Evolutionary conservation across 2,113 vertebrate species (phyloP), one percentile per base, ranked within the genome.

Genomic region (Etheostoma cragini): DNA sequence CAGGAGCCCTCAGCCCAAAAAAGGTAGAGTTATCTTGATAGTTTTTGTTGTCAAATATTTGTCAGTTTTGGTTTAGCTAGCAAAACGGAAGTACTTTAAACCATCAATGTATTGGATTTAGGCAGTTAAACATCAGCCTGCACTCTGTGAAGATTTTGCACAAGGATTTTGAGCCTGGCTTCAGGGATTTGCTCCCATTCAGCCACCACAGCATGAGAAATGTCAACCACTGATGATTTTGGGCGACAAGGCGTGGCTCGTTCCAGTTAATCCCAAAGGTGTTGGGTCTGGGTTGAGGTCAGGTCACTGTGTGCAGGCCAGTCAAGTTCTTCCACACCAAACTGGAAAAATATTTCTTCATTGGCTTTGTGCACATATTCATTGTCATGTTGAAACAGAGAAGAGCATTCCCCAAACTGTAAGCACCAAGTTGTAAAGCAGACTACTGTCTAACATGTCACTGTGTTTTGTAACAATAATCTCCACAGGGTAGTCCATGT

Each of bases 1-100:
- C 70, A 42, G 81, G 88, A 90, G 88, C 84, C 92, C 92, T 0
- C 92, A 88, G 75, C 88, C 93, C 67, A 95, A 95, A 86, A 95
- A 95, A 94, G 95, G 94, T 95, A 75, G 6, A 45, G 5, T 67
- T 26, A 4, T 5, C 8, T 33, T 53, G 15, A 30, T 30, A 30
- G 35, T 45, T 5, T 57, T 38, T 61, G 8, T 65, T 65, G 1
- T 38, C 17, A 0, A 12, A 1, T 54, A 22, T 54, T 7, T 45
- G 11, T 45, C 19, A 2, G 12, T 22, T 8, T 42, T 56, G 52
- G 35, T 56, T 52, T 3, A 58, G 17, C 56, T 6, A 5, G 3
- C 46, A 33, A 50, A 58, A 38, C 2, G 10, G 10, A 1, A 38
- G 38, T 38, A 16, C 53, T 8, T 47, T 14, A 71, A 30, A 71